phyloP scores from a whole-genome alignment of 2,888 invertebrate species.

The Cepaea hortensis region DNA sequence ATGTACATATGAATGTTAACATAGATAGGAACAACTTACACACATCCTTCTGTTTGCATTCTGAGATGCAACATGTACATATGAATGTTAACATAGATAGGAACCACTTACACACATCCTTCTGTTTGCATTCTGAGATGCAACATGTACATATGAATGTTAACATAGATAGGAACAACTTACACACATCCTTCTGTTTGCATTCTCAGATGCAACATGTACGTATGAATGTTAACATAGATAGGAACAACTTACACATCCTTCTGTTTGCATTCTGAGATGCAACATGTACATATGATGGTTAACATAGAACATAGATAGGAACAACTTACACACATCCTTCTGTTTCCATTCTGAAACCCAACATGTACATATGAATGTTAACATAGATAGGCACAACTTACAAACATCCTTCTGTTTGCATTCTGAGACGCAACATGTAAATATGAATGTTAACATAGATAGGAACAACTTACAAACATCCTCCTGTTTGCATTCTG shows the following conservation, averaged over 20 bases:
- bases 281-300: neutral
- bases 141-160: neutral
- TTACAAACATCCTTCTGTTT: neutral
- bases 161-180: neutral
- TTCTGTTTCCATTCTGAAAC: neutral
- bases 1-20: neutral
- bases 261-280: neutral
- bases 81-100: neutral
- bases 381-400: neutral
- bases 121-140: neutral
- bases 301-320: too few relatives aligned
- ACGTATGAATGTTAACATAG: neutral
- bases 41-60: neutral
- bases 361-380: neutral
- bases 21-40: neutral
- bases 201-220: neutral
- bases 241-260: neutral
- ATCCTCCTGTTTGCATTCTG: neutral
- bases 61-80: neutral
- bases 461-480: neutral
- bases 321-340: neutral
- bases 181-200: neutral
- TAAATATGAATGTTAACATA: neutral
- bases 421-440: neutral
- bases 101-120: neutral